Base-by-base conservation (phyloP, 2,888 invertebrate species). In the Habroteleia sp. region DNA sequence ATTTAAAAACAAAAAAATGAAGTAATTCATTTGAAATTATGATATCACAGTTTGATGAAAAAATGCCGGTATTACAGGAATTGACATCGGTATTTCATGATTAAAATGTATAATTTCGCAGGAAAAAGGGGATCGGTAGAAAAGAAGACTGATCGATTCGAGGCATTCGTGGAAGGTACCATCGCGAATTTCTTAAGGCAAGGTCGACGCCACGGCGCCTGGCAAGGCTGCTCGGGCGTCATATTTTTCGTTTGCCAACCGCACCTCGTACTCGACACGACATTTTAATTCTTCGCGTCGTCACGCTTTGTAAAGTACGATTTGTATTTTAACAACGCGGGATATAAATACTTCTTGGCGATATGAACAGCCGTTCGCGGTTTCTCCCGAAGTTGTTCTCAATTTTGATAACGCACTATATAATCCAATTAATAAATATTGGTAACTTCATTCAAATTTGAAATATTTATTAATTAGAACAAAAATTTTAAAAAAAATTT, bases 161-260 rank as follows among this genome's bases (percentile, higher is more conserved):
- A 60, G 20, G 14, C 25, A 42, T 41, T 50, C 17, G 60, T 37
- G 80, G 79, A 80, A 75, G 78, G 83, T 83, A 80, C 78, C 73
- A 66, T 65, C 77, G 76, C 68, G 80, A 79, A 77, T 82, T 78
- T 81, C 74, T 74, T 17, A 17, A 74, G 50, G 54, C 84, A 86
- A 87, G 87, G 87, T 80, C 85, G 83, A 84, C 86, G 84, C 81
- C 82, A 81, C 82, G 85, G 87, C 86, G 87, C 86, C 85, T 81
- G 62, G 78, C 85, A 85, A 87, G 87, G 87, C 78, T 75, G 63
- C 58, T 10, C 48, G 73, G 71, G 79, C 76, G 77, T 80, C 80
- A 79, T 76, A 81, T 77, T 79, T 80, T 80, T 74, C 74, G 52
- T 77, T 35, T 14, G 13, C 52, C 65, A 31, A 46, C 37, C 20